A percentile compares a stretch with the other conserved stretches of the same genome.
Evolutionary conservation across 2,888 invertebrate species (phyloP).

Genomic region (Aethes cnicana): DNA sequence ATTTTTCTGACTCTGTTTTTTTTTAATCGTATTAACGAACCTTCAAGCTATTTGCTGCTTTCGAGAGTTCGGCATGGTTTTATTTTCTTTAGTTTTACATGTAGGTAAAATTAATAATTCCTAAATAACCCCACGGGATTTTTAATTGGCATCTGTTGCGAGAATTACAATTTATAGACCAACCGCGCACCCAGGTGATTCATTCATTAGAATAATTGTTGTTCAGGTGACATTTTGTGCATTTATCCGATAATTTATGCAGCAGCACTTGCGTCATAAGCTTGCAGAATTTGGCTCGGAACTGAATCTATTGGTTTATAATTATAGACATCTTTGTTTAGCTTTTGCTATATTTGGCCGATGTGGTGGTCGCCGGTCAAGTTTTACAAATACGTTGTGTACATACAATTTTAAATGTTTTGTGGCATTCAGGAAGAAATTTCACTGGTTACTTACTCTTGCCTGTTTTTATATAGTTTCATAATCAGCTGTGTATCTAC

Average conservation of each 20-base stretch:
- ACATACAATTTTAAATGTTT: slow-evolving; percentile 43
- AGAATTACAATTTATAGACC: slow-evolving; percentile 21
- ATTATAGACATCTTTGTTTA: slow-evolving; percentile 62
- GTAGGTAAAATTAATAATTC: not conserved
- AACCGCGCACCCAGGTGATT: slow-evolving; percentile 17
- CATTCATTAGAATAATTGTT: slow-evolving; percentile 29
- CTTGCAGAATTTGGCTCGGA: slow-evolving; percentile 52
- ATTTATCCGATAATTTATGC: too few species aligned
- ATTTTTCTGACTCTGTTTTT: not conserved
- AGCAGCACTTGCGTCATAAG: slow-evolving; percentile 51
- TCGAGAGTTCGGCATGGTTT: too few species aligned
- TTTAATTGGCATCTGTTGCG: slow-evolving; percentile 19
- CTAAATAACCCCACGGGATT: slow-evolving; percentile 5
- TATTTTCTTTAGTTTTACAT: too few species aligned
- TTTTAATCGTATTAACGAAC: not conserved
- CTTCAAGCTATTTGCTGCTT: not conserved
- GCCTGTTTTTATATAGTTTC: too few species aligned
- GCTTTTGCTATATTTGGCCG: slow-evolving; percentile 53
- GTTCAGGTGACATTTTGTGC: slow-evolving; percentile 31
- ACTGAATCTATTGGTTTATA: slow-evolving; percentile 48
- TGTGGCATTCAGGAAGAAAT: slow-evolving; percentile 51
- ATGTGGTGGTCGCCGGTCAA: too few species aligned
- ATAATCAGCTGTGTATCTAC: too few species aligned
- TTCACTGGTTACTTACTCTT: too few species aligned
- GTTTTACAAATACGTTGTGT: too few species aligned